Conservation (phyloP, 1,140 invertebrate genomes). For the Halesus radiatus region DNA sequence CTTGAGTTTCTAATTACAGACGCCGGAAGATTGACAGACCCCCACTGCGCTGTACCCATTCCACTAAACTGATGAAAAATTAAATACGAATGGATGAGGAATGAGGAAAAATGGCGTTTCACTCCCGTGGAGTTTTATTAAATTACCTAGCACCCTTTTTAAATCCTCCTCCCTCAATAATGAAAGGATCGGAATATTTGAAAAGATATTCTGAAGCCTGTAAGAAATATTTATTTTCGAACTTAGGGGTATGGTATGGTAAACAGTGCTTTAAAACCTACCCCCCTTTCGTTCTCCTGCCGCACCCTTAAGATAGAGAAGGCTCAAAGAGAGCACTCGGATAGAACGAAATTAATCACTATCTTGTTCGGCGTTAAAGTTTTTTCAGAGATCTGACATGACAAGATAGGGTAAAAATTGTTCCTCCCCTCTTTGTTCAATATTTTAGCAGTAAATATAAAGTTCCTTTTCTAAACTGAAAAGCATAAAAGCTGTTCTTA, state of each 20-base stretch:
- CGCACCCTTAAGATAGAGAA: background rate
- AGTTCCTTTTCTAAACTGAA: too few species aligned
- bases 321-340: conserved; percentile 23
- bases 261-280: conserved; percentile 5
- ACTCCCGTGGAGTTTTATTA: conserved; percentile 31
- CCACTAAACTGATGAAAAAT: conserved; percentile 28
- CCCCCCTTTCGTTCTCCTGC: background rate
- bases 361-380: conserved; percentile 18
- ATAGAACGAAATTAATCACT: conserved; percentile 34
- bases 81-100: conserved; percentile 17
- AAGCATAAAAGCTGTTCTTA: too few species aligned
- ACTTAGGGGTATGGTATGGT: conserved; percentile 1
- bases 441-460: too few species aligned
- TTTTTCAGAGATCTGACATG: background rate
- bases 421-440: background rate
- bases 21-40: conserved; percentile 13
- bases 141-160: conserved; percentile 40
- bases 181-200: conserved; percentile 17
- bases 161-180: conserved; percentile 8
- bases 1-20: conserved; percentile 8
- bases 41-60: background rate
- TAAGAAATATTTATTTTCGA: conserved; percentile 37
- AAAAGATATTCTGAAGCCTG: conserved; percentile 20
- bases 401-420: background rate
- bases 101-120: conserved; percentile 18